Conservation (phyloP, 2,797 vertebrate species). For the Gymnothorax reevesii region DNA sequence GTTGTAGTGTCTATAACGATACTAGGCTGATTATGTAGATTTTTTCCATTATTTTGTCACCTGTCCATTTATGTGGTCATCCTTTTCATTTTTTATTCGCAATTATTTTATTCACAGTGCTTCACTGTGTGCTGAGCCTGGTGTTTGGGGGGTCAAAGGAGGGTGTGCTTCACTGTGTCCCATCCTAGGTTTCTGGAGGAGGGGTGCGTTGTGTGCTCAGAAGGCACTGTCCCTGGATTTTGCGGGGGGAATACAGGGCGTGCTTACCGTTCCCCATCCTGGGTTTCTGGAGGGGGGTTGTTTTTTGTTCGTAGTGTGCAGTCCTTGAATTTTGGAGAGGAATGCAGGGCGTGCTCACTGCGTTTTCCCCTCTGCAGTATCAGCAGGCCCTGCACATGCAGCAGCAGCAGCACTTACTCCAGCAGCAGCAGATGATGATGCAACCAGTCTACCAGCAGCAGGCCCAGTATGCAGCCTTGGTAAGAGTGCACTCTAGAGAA, state of each 20-base stretch:
- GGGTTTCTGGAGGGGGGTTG: background rate
- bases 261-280: no score
- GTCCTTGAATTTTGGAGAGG: background rate
- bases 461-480: slow-evolving; percentile 83
- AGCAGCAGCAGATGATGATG: slow-evolving; percentile 82
- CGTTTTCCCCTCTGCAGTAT: slow-evolving; percentile 51
- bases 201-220: background rate
- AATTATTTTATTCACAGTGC: no score
- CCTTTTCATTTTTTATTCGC: background rate
- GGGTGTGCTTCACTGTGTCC: background rate
- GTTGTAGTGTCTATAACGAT: no score
- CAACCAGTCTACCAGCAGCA: slow-evolving; percentile 80
- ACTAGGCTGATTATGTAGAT: no score
- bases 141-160: no score
- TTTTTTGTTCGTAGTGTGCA: background rate
- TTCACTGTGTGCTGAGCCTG: no score
- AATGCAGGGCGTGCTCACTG: background rate
- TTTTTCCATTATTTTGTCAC: no score
- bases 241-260: no score
- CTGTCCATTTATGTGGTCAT: no score
- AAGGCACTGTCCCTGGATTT: background rate
- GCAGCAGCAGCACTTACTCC: slow-evolving; percentile 77
- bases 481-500: slow-evolving; percentile 53
- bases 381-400: slow-evolving; percentile 69
- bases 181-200: background rate